Evolutionary conservation across 2,113 vertebrate genomes (phyloP).

Genomic region (Cyphomyrus plagiostoma): DNA sequence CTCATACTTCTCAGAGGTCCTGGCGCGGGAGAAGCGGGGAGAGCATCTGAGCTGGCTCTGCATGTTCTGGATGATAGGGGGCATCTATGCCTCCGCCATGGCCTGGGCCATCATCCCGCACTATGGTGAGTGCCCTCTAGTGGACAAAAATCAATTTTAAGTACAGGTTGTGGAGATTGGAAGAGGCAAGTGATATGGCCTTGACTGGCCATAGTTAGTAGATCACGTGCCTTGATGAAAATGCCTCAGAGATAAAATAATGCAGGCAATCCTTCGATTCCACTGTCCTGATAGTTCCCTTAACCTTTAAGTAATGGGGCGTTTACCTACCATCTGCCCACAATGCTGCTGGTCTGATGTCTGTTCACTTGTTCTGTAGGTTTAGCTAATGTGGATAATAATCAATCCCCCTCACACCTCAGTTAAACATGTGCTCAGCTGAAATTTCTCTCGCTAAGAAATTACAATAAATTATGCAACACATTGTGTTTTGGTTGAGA

Average conservation of each 20-base stretch:
- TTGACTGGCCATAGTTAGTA: background rate
- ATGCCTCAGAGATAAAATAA: background rate
- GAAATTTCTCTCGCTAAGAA: background rate
- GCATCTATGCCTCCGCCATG: slow-evolving; percentile 96
- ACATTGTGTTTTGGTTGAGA: background rate
- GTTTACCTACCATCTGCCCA: background rate
- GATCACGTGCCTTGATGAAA: background rate
- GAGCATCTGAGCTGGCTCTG: slow-evolving; percentile 98
- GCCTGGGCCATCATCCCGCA: slow-evolving; percentile 98
- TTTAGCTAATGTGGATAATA: background rate
- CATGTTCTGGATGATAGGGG: slow-evolving; percentile 99
- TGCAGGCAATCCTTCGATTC: background rate
- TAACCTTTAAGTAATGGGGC: background rate
- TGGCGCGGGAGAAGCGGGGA: slow-evolving; percentile 89
- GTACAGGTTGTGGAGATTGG: background rate
- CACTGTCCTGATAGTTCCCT: background rate
- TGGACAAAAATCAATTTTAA: background rate
- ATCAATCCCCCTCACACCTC: background rate
- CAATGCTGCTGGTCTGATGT: background rate
- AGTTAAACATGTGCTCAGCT: background rate
- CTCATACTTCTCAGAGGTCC: slow-evolving; percentile 90
- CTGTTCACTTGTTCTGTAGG: background rate
- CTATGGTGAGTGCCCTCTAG: slow-evolving; percentile 74
- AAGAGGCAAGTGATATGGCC: background rate
- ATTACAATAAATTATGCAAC: background rate